Percentiles rank a stretch among this genome's conserved stretches.
These are phyloP conservation scores for Anastatus disparis DNA, from an alignment of 1,140 invertebrate genomes.

Conservation along the genomic window DNA sequence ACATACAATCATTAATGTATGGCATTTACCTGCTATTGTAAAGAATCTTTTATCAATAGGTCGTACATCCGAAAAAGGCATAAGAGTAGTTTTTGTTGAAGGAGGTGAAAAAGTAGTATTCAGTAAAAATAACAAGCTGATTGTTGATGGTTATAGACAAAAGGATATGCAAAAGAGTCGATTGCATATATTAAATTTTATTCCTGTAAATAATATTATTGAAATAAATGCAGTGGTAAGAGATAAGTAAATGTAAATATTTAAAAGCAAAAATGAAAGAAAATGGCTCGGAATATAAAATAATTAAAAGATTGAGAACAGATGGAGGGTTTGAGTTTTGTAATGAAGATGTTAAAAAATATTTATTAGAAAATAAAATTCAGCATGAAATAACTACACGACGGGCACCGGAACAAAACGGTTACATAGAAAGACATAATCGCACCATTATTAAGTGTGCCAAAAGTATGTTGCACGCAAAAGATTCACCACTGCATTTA, in stretches of 20 bases:
- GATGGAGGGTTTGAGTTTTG: constrained; percentile 47
- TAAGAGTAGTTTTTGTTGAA: constrained; percentile 32
- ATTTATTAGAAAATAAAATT: constrained; percentile 1
- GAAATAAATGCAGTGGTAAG: constrained; percentile 30
- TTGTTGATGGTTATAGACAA: not conserved
- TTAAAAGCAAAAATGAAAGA: no score
- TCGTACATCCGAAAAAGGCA: constrained; percentile 17
- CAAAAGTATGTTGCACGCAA: constrained; percentile 52
- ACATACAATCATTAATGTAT: constrained; percentile 1
- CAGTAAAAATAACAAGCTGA: not conserved
- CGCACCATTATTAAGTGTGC: constrained; percentile 55
- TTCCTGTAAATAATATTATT: not conserved
- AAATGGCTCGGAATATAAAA: constrained; percentile 13
- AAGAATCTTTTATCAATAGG: constrained; percentile 7
- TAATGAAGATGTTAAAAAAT: constrained; percentile 22
- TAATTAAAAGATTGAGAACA: constrained; percentile 35
- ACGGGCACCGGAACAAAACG: constrained; percentile 56
- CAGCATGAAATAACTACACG: not conserved
- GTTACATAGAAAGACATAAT: constrained; percentile 58
- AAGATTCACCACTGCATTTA: constrained; percentile 49
- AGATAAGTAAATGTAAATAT: no score
- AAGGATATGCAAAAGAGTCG: no score
- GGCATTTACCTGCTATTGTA: not conserved
- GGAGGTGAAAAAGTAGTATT: not conserved
- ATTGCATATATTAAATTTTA: not conserved